Evolutionary conservation across 1,140 invertebrate species (phyloP).

Genomic region (Drosophila willistoni): DNA sequence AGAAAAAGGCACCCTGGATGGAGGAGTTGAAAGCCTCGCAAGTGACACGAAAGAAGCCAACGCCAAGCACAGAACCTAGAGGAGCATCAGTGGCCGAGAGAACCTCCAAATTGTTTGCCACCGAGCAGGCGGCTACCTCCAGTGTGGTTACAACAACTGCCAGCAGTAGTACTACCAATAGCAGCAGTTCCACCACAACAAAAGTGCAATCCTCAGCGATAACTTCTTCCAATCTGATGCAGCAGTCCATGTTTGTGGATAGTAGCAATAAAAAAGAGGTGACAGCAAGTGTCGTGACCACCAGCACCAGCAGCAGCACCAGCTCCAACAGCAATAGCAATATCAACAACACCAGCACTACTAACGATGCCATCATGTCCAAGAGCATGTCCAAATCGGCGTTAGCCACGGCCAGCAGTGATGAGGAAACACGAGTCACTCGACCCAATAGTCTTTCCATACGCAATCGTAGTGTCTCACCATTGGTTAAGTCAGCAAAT

Average conservation of each 20-base stretch:
- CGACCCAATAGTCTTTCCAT: slow-evolving; percentile 77
- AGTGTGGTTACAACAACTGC: slow-evolving; percentile 39
- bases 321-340: slow-evolving; percentile 66
- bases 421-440: slow-evolving; percentile 65
- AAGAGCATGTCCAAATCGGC: slow-evolving; percentile 60
- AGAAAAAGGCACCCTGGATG: slow-evolving; percentile 88
- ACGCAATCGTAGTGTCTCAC: slow-evolving; percentile 77
- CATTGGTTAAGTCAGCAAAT: slow-evolving; percentile 51
- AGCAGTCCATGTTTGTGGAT: slow-evolving; percentile 69
- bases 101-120: slow-evolving; percentile 67
- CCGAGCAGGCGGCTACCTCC: slow-evolving; percentile 50
- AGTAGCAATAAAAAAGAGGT: slow-evolving; percentile 56
- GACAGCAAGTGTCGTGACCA: slow-evolving; percentile 24
- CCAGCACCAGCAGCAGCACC: slow-evolving; percentile 66
- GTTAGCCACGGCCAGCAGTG: slow-evolving; percentile 42
- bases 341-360: slow-evolving; percentile 31
- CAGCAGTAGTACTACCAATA: slow-evolving; percentile 41
- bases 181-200: slow-evolving; percentile 47
- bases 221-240: slow-evolving; percentile 66
- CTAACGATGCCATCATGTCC: slow-evolving; percentile 61
- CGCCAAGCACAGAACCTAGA: slow-evolving; percentile 80
- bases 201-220: slow-evolving; percentile 79
- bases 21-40: slow-evolving; percentile 88
- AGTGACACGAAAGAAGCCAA: slow-evolving; percentile 85
- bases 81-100: slow-evolving; percentile 57